Base-by-base conservation (phyloP, 2,888 invertebrate species). In the Diloba caeruleocephala region DNA sequence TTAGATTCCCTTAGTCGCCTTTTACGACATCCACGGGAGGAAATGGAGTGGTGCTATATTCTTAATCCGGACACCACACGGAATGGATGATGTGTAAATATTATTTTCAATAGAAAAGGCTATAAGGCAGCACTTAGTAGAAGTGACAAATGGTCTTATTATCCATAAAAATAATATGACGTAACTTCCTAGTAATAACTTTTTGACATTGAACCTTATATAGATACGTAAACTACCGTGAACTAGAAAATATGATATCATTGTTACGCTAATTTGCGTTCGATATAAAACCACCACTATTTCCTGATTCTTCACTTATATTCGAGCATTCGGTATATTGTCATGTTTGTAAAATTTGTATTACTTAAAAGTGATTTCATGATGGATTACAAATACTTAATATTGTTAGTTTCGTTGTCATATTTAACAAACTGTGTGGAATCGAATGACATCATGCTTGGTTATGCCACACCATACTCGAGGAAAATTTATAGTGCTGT, bases 401-500 rank as follows among this genome's bases (percentile, higher is more conserved):
- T 33, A 13, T 1, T 38, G 3, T 12, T 56, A 14, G 1, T 28
- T 10, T 21, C 36, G 8, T 8, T 60, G 0, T 13, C 42, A 25
- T 46, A 21, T 48, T 31, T 32, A 15, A 52, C 17, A 10, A 34
- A 33, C 8, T 26, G 49, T 23, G 73, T 69, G n/a, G 13, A 55
- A 42, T 45, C 55, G 0, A 71, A 71, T n/a, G 71, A 71, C 8
- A 51, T 71, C 6, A 25, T 15, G 15, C 29, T 71, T 6, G 71
- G 71, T 26, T 39, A 49, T 1, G 62, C 71, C 10, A 65, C 71
- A 1, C 71, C 73, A 4, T 71, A 54, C 15, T 83, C 91, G 0
- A 88, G 71, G 52, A 87, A 83, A 46, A 82, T 90, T 33, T 89
- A 79, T 46, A 81, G 83, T 63, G 87, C 86, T 41, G 80, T 90